Percentiles rank a stretch among this genome's conserved stretches.
Conservation (phyloP, 2,888 invertebrate genomes). For the Limulus polyphemus region DNA sequence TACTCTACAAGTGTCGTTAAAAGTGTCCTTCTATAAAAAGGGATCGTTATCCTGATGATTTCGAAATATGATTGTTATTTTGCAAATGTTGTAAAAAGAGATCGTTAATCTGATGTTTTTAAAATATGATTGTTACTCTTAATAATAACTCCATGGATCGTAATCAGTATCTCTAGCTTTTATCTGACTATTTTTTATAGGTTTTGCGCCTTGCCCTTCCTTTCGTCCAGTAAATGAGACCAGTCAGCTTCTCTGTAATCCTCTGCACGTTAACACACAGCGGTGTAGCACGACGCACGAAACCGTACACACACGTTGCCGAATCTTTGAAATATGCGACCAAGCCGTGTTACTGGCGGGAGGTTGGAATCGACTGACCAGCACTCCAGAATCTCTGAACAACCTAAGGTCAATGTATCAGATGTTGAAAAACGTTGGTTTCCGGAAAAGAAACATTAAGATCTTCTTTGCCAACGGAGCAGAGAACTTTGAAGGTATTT, state of each 20-base stretch:
- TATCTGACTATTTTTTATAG: conserved; percentile 25
- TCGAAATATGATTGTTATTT: too few species aligned
- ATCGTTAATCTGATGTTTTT: too few species aligned
- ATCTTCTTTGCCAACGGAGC: conserved; percentile 43
- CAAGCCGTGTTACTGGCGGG: conserved; percentile 42
- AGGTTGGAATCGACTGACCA: conserved; percentile 41
- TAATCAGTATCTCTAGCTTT: too few species aligned
- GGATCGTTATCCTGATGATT: too few species aligned
- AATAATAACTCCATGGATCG: too few species aligned
- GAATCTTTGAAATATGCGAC: conserved; percentile 42
- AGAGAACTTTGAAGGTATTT: conserved; percentile 23
- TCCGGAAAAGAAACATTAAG: conserved; percentile 40
- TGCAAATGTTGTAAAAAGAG: too few species aligned
- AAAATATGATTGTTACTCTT: too few species aligned
- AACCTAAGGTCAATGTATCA: conserved; percentile 37
- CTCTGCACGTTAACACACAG: conserved; percentile 39
- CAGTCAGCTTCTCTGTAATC: conserved; percentile 37
- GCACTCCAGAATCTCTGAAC: conserved; percentile 33
- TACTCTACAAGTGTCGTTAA: too few species aligned
- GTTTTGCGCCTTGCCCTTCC: conserved; percentile 36
- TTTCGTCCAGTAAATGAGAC: conserved; percentile 35
- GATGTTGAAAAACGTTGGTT: conserved; percentile 39
- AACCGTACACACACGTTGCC: conserved; percentile 36
- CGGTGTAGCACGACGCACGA: conserved; percentile 38
- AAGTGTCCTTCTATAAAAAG: too few species aligned